Base-by-base conservation (phyloP, 2,888 invertebrate species). In the Cryptocephalus primarius region DNA sequence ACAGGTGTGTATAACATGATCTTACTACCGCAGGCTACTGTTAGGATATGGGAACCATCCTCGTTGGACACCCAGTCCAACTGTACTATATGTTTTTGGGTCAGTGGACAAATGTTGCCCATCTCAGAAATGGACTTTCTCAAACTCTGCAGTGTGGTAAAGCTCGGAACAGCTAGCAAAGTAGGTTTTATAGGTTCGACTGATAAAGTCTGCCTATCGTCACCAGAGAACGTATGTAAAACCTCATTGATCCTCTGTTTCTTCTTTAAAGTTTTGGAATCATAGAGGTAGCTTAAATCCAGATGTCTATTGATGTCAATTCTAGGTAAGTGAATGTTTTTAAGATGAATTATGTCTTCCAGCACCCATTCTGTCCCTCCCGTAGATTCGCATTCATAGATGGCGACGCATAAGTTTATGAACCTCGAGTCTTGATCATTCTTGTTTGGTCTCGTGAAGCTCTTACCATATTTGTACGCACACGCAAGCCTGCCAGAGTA, bases 11-110 rank as follows among this genome's bases (percentile, higher is more conserved):
- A 96, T 8, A 96, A 72, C 66, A 93, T 78, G 36, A 96, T 88
- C 69, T 91, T 88, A 48, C 90, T 91, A 0, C 92, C 95, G 34
- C 96, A 92, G 0, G 91, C 94, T 0, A 99, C 94, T 0, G 99
- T 97, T 36, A 99, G 71, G 58, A 99, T 91, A 67, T 99, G 97
- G 0, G 94, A 92, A 1, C 99, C 99, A 66, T 99, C 97, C 69
- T 99, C 99, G 58, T 96, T 94, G 0, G 96, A 95, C 9, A 97
- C 96, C 99, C 99, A 99, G 72, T 99, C 99, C 36, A 97, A 72
- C 64, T 95, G 95, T 1, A 96, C 94, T 31, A 94, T 74, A 69
- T 92, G 91, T 68, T 92, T 92, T 65, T 92, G 92, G 0, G 90
- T 90, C 34, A 92, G 68, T 0, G 90, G 89, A 60, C 90, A 91